A percentile compares a stretch with the other conserved stretches of the same genome.
These are phyloP conservation scores for Oscheius sp. DNA, from an alignment of 2,888 invertebrate genomes.

Conservation along the genomic window DNA sequence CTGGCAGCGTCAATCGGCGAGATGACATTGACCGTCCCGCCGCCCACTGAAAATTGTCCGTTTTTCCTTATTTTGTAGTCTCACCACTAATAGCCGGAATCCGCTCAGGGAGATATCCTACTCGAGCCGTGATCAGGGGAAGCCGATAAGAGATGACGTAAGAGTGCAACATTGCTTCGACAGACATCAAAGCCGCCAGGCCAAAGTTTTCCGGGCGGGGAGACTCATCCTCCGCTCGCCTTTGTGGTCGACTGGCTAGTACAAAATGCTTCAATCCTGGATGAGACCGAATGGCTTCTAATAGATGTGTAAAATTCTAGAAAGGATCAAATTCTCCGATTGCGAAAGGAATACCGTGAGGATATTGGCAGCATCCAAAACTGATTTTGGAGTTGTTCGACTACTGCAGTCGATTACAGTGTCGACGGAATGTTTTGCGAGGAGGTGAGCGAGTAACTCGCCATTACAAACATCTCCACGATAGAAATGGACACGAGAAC, in stretches of 20 bases:
- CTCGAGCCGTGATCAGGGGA: conserved; percentile 55
- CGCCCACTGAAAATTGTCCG: neutral
- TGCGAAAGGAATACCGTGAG: conserved; percentile 1
- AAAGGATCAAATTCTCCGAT: neutral
- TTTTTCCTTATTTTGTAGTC: too few species aligned
- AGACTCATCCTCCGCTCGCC: conserved; percentile 5
- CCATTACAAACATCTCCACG: conserved; percentile 25
- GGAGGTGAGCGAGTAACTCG: neutral
- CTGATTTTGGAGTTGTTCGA: conserved; percentile 9
- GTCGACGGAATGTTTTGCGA: conserved; percentile 8
- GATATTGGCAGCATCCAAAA: conserved; percentile 13
- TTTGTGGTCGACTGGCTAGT: conserved; percentile 19
- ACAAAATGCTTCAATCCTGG: conserved; percentile 16
- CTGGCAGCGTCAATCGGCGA: conserved; percentile 7
- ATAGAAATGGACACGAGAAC: conserved; percentile 1
- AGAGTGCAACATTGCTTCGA: conserved; percentile 64
- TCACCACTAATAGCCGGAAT: conserved; percentile 7
- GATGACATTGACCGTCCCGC: conserved; percentile 20
- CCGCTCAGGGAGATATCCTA: conserved; percentile 32
- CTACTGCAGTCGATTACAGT: conserved; percentile 17
- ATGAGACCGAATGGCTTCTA: conserved; percentile 6
- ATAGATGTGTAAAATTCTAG: conserved; percentile 20
- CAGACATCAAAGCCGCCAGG: conserved; percentile 46
- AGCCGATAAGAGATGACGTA: conserved; percentile 64
- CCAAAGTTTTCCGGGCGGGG: conserved; percentile 22